phyloP scores from a whole-genome alignment of 53 echinoderm and acorn worm genomes.

The Paelopatides confundens region DNA sequence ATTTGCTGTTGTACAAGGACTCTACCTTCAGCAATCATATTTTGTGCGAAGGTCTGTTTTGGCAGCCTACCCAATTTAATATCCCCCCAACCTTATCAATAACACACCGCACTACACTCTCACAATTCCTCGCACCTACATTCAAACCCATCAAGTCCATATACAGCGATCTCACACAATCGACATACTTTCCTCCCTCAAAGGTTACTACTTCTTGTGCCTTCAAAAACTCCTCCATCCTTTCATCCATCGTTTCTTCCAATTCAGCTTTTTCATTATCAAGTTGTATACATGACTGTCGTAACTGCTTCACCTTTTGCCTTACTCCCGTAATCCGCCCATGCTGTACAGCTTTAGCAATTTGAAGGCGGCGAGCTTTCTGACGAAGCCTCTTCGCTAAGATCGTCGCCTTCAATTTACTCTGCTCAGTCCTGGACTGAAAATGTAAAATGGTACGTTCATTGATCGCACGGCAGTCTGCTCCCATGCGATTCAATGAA shows the following conservation, averaged over 20 bases:
- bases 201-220: slow-evolving; percentile 28
- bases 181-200: no score
- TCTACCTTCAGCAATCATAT: slow-evolving; percentile 61
- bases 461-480: no score
- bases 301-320: no score
- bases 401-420: background rate
- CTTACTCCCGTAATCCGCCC: no score
- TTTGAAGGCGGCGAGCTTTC: no score
- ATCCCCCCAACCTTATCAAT: background rate
- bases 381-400: background rate
- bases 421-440: background rate
- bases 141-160: slow-evolving; percentile 58
- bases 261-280: background rate
- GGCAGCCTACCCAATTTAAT: slow-evolving; percentile 35
- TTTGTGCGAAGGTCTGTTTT: slow-evolving; percentile 34
- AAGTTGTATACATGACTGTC: background rate
- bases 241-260: slow-evolving; percentile 4
- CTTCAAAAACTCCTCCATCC: slow-evolving; percentile 40
- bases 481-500: no score
- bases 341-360: no score
- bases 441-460: no score
- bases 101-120: slow-evolving; percentile 45
- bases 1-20: slow-evolving; percentile 56
- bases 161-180: slow-evolving; percentile 55
- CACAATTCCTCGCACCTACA: slow-evolving; percentile 56